Percentiles rank a stretch among this genome's conserved stretches.
phyloP scores from a whole-genome alignment of 2,797 vertebrate genomes.

The Sarcoramphus papa region DNA sequence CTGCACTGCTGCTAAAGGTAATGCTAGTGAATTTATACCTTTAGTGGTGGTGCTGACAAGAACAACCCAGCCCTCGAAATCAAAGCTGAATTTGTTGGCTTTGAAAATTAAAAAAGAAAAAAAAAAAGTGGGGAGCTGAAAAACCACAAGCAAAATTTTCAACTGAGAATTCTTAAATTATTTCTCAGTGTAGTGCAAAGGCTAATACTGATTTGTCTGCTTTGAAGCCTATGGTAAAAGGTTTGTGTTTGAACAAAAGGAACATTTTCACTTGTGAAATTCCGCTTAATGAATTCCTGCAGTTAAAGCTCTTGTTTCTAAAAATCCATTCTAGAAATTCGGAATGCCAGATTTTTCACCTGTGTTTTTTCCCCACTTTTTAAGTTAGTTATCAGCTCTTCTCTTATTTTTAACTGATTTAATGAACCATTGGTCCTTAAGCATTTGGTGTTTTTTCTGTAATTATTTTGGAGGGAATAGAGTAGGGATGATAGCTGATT shows the following conservation, averaged over 20 bases:
- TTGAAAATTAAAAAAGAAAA: not conserved
- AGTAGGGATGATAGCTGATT: not conserved
- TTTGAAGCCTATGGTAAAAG: not conserved
- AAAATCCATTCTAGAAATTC: not conserved
- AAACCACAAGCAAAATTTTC: not conserved
- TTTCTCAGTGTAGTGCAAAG: not conserved
- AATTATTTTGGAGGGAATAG: not conserved
- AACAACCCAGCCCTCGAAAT: not conserved
- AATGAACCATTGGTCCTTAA: not conserved
- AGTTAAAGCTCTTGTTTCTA: not conserved
- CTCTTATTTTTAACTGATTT: not conserved
- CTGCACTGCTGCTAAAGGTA: not conserved
- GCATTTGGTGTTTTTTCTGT: not conserved
- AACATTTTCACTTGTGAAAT: not conserved
- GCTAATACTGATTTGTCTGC: not conserved
- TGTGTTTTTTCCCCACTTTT: not conserved
- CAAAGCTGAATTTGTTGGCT: not conserved
- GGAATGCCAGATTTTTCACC: not conserved
- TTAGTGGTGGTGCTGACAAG: not conserved
- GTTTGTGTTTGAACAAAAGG: not conserved
- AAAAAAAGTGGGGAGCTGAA: not conserved
- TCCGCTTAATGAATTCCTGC: not conserved
- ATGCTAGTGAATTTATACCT: accelerated
- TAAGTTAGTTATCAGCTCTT: not conserved
- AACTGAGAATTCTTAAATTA: not conserved